These are phyloP conservation scores for Onychostruthus taczanowskii DNA, from an alignment of 2,113 vertebrate genomes.

Conservation along the genomic window DNA sequence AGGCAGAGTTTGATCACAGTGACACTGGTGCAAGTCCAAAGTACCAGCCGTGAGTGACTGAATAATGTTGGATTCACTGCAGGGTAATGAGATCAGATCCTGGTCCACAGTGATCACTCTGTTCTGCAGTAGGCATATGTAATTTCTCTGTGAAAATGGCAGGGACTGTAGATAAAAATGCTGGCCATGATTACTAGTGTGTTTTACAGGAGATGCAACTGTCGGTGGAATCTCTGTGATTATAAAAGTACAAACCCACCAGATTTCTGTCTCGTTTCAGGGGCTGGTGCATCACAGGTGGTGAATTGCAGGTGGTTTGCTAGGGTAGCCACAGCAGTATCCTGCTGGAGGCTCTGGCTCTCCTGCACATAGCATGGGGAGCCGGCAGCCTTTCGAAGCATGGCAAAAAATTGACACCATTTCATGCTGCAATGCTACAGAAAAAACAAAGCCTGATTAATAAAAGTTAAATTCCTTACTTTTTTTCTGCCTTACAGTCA, in stretches of 20 bases:
- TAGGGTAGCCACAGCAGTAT: neutral
- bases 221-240: neutral
- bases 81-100: constrained; percentile 27
- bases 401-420: neutral
- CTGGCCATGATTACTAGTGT: neutral
- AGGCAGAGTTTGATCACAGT: neutral
- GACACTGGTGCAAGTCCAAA: constrained; percentile 1
- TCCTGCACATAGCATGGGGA: neutral
- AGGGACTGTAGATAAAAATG: neutral
- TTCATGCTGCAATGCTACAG: neutral
- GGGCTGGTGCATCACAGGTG: neutral
- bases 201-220: neutral
- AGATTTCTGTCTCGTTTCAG: neutral
- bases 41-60: neutral
- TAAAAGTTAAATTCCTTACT: neutral
- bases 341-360: constrained; percentile 10
- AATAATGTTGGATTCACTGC: constrained; percentile 15
- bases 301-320: neutral
- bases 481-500: neutral
- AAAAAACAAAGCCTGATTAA: neutral
- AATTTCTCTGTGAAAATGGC: neutral
- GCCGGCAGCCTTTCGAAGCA: neutral
- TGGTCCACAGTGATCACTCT: neutral
- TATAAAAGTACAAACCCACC: neutral
- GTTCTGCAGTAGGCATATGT: neutral